Evolutionary conservation across 2,113 vertebrate species (phyloP), one percentile per base, ranked within the genome.

Genomic region (Brevimyrus niger): DNA sequence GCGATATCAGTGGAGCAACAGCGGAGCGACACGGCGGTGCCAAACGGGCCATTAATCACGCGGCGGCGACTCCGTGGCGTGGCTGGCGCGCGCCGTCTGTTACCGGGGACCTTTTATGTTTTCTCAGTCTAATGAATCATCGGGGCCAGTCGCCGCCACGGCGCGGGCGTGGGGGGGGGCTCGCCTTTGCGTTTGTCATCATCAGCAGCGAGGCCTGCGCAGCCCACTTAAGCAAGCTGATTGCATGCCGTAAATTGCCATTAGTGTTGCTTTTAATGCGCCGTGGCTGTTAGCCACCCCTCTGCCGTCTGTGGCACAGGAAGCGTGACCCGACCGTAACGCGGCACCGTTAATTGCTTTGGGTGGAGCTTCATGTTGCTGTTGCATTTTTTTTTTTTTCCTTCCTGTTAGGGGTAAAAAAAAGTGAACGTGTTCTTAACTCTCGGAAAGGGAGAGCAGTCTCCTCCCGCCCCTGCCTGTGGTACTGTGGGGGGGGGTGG

Each of bases 181-280:
- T 46, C 21, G 19, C 38, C 38, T 31, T 10, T 61, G 87, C 87
- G 47, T 87, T 38, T 87, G 85, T 87, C 83, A 86, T 86, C 44
- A 50, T 50, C 85, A 89, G 88, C 91, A 91, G 92, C 92, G 92
- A 92, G 93, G 92, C 93, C 93, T 92, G 92, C 90, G 93, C 92
- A 94, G 93, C 93, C 93, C 93, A 95, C 95, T 95, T 96, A 96
- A 96, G 94, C 93, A 94, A 94, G 87, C 53, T 89, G 92, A 91
- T 94, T 94, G 94, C 94, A 94, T 93, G 94, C 92, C 95, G 94
- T 95, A 96, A 96, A 96, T 95, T 94, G 95, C 95, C 94, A 95
- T 95, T 95, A 95, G 94, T 90, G 92, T 88, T 90, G 91, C 94
- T 95, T 95, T 95, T 96, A 96, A 96, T 96, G 94, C 92, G 93